phyloP scores from a whole-genome alignment of 2,797 vertebrate species.

The Hippoglossus hippoglossus region DNA sequence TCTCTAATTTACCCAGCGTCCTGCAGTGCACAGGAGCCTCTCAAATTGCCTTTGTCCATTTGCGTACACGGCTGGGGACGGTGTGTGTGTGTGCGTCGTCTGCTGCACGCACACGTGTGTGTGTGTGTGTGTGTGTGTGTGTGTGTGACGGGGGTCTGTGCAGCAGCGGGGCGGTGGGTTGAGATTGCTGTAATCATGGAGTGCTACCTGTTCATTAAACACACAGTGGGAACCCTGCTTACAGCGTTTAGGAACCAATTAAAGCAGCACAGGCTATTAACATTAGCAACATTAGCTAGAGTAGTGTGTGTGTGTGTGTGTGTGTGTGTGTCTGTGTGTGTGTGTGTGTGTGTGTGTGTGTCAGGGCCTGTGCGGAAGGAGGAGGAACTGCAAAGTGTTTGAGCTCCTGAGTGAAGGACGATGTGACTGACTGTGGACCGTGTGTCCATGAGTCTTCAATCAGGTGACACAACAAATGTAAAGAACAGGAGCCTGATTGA shows the following conservation, averaged over 20 bases:
- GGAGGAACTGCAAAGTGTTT: conserved; percentile 66
- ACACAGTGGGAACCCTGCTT: conserved; percentile 96
- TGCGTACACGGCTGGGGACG: conserved; percentile 45
- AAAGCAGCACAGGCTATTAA: conserved; percentile 98
- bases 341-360: conserved; percentile 14
- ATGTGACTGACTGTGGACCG: conserved; percentile 67
- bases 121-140: conserved; percentile 29
- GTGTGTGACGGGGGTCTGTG: conserved; percentile 43
- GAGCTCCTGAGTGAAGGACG: conserved; percentile 74
- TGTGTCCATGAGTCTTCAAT: conserved; percentile 32
- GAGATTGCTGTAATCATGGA: conserved; percentile 99
- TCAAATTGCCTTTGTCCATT: conserved; percentile 82
- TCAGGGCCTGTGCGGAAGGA: conserved; percentile 35
- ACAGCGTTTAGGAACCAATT: conserved; percentile 97
- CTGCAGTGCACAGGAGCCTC: conserved; percentile 80
- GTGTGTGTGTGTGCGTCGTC: conserved; percentile 38
- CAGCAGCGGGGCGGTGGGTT: conserved; percentile 81
- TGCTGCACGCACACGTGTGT: background rate
- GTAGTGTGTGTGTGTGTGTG: conserved; percentile 23
- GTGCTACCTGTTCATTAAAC: conserved; percentile 99
- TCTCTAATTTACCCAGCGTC: conserved; percentile 92
- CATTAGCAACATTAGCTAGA: conserved; percentile 84
- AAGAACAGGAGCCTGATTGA: conserved; percentile 27
- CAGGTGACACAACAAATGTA: conserved; percentile 51
- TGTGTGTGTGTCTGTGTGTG: conserved; percentile 8